Percentiles rank a stretch among this genome's conserved stretches.
Conservation (phyloP, 2,113 vertebrate genomes). For the Callocephalon fimbriatum region DNA sequence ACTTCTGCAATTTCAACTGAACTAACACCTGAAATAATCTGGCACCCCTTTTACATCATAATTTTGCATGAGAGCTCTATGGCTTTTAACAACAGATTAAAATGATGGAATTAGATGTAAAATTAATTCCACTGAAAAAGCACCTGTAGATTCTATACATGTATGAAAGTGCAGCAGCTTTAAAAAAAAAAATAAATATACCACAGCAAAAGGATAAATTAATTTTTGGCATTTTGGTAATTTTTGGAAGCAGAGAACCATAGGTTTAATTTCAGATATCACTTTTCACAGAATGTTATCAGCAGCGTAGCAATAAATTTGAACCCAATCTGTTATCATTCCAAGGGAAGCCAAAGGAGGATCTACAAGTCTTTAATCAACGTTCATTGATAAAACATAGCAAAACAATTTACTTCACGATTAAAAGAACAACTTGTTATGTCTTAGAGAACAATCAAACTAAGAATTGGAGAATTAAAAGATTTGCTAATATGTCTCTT, state of each 20-base stretch:
- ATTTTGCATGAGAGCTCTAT: not conserved
- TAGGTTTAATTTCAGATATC: not conserved
- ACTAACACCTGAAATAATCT: not conserved
- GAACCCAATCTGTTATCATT: not conserved
- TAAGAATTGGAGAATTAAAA: not conserved
- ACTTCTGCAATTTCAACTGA: not conserved
- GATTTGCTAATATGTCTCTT: not conserved
- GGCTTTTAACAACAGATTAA: not conserved
- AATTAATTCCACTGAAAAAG: not conserved
- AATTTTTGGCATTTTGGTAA: not conserved
- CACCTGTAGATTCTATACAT: not conserved
- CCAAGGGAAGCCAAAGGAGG: not conserved
- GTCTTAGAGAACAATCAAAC: not conserved
- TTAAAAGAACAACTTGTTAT: not conserved
- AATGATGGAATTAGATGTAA: not conserved
- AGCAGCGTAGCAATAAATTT: not conserved
- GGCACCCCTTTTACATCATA: not conserved
- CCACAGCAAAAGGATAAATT: not conserved
- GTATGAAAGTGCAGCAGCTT: not conserved
- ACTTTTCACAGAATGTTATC: not conserved
- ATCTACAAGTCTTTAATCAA: not conserved
- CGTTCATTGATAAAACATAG: not conserved
- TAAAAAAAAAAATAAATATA: not conserved
- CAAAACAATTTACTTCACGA: not conserved
- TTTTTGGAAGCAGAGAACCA: not conserved